Evolutionary conservation across 2,797 vertebrate genomes (phyloP).

Genomic region (Sylvia borin): DNA sequence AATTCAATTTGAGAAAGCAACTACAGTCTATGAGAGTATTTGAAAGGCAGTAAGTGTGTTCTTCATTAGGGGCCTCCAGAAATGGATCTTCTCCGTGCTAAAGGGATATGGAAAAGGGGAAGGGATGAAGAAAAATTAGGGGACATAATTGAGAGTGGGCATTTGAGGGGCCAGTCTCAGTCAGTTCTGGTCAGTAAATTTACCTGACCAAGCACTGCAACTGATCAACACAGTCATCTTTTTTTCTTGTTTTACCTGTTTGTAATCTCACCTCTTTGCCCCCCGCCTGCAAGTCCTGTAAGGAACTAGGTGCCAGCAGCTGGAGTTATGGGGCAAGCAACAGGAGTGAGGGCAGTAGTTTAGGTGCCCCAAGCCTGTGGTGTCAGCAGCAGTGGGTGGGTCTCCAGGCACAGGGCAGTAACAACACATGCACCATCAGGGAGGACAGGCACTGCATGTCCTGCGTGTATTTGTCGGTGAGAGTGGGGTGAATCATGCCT

Average conservation of each 20-base stretch:
- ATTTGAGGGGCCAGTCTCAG: background rate
- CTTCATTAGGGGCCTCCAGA: background rate
- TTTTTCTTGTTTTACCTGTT: background rate
- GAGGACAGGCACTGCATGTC: too few species aligned
- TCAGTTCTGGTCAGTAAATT: background rate
- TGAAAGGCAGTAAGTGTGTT: background rate
- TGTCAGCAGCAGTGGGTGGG: background rate
- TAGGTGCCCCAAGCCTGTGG: background rate
- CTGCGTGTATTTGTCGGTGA: rapidly evolving
- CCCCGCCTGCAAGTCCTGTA: background rate
- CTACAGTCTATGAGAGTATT: background rate
- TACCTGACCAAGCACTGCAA: background rate
- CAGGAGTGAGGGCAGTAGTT: background rate
- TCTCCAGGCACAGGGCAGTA: background rate
- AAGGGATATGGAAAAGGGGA: background rate
- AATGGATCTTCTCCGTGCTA: background rate
- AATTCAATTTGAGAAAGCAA: background rate
- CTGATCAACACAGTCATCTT: background rate
- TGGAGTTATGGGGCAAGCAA: background rate
- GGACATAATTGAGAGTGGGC: background rate
- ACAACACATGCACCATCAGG: background rate
- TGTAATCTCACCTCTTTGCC: background rate
- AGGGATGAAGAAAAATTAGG: background rate
- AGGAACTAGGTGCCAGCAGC: background rate
- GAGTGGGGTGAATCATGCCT: background rate